Evolutionary conservation across 2,888 invertebrate species (phyloP), one percentile per base, ranked within the genome.

Genomic region (Rhagophthalmus giganteus): DNA sequence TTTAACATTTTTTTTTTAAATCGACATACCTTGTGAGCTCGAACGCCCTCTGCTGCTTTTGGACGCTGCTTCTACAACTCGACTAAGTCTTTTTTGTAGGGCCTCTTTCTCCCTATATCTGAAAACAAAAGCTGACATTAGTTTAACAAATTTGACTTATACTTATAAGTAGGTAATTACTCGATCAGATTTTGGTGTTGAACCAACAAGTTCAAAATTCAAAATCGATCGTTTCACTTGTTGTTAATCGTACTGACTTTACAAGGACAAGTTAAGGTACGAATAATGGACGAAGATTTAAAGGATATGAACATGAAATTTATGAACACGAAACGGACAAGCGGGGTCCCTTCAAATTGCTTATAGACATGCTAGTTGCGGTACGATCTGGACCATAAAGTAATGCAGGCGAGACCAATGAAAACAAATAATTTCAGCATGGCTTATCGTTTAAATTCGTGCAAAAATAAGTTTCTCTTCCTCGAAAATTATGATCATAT

Each of bases 61-160:
- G 24, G 64, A 58, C 28, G 65, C 65, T 27, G 61, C 64, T 52
- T 62, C 61, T 27, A 66, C 59, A 42, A 70, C 68, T 62, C 65
- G 76, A 74, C 76, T 76, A 59, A 80, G 72, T 45, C 77, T 76
- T 65, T 77, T 77, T 58, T 79, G 79, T 53, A 76, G 60, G 27
- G 73, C 71, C 61, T 73, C 71, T 62, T 75, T 74, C 64, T 80
- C 80, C 40, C 81, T 77, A 72, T 87, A 83, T 59, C 72, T 73
- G 62, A 28, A 69, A 65, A 27, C 14, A 41, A 55, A 2, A 32
- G n/a, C n/a, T n/a, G n/a, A n/a, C n/a, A 20, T 20, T 20, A 20
- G 20, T 20, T 20, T 20, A n/a, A n/a, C n/a, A n/a, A n/a, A n/a
- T n/a, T n/a, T n/a, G n/a, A n/a, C n/a, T n/a, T n/a, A n/a, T n/a